Conservation (phyloP, 1,140 invertebrate species). For the Homarus americanus region DNA sequence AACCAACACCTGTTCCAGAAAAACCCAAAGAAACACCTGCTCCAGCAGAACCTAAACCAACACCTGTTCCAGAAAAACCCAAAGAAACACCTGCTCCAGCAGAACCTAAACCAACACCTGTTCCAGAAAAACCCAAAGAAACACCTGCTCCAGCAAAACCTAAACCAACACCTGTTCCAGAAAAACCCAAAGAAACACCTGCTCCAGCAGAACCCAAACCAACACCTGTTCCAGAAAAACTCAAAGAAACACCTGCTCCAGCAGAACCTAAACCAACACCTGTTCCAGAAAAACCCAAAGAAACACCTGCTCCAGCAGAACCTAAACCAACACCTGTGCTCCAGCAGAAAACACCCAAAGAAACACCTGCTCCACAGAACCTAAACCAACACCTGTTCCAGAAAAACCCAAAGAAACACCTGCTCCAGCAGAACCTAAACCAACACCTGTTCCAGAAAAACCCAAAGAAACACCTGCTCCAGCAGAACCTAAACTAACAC, state of each 20-base stretch:
- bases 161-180: conserved; percentile 25
- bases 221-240: conserved; percentile 15
- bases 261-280: conserved; percentile 33
- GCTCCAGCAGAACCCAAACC: conserved; percentile 1
- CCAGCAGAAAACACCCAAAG: conserved; percentile 27
- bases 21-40: conserved; percentile 1
- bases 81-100: conserved; percentile 10
- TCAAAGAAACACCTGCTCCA: conserved; percentile 22
- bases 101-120: conserved; percentile 15
- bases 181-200: conserved; percentile 26
- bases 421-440: conserved; percentile 1
- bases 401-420: conserved; percentile 35
- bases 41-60: conserved; percentile 14
- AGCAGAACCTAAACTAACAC: background rate
- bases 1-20: conserved; percentile 20
- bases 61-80: conserved; percentile 1
- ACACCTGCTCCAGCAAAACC: conserved; percentile 31
- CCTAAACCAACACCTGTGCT: conserved; percentile 29
- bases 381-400: conserved; percentile 38
- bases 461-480: background rate
- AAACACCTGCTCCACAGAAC: conserved; percentile 30
- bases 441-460: conserved; percentile 19
- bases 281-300: conserved; percentile 21
- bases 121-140: conserved; percentile 10
- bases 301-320: conserved; percentile 18